Base-by-base conservation (phyloP, 2,113 vertebrate genomes). In the Psittacara wagleri region DNA sequence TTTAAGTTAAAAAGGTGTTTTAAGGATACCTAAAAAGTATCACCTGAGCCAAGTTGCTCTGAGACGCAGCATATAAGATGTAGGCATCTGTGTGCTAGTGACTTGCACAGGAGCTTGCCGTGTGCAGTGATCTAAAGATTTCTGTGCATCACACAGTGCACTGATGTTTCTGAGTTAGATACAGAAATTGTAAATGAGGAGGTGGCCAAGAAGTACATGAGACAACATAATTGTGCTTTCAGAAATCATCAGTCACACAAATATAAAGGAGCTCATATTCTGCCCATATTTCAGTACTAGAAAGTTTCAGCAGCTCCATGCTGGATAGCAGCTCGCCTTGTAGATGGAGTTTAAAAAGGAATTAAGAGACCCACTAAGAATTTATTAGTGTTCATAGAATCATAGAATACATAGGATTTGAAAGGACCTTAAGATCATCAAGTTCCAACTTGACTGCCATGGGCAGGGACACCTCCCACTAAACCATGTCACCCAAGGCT, bases 141-240 rank as follows among this genome's bases (percentile, higher is more conserved):
- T 39, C 15, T 4, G 16, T 2, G 5, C 22, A 61, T 8, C 5
- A 0, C 28, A 28, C 4, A 2, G 48, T 37, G 24, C 25, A 16
- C 9, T 28, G 52, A 43, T 18, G 8, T 22, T 25, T 12, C 29
- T 12, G 7, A 64, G 27, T 55, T 52, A 81, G 33, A n/a, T 16
- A 22, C 2, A 17, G 43, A 79, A 79, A 64, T 25, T 25, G 4
- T n/a, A 85, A 89, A 54, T 37, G 19, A 54, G 31, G 22, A 54
- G 44, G 16, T 28, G 22, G 67, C 23, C 39, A 89, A 68, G 33
- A 76, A 33, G 46, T 41, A 59, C 19, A 19, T n/a, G 52, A 75
- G 54, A 41, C 19, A 55, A 63, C 25, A 23, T 11, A n/a, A 76
- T 33, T 19, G 7, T 0, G 0, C 9, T 52, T 23, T 48, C 46